Evolutionary conservation across 2,888 invertebrate species (phyloP).

Genomic region (Watsonalla binaria): DNA sequence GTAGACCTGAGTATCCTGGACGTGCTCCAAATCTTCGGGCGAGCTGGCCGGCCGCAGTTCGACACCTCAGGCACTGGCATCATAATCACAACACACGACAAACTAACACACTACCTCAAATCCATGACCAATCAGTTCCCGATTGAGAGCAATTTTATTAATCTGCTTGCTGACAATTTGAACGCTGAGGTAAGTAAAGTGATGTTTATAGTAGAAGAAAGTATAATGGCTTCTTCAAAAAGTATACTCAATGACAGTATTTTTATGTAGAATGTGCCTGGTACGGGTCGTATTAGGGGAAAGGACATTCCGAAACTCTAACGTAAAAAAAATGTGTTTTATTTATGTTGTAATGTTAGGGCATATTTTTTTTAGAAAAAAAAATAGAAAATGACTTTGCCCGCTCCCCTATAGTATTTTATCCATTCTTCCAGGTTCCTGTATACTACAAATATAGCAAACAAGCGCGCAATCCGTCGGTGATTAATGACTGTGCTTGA

Average conservation of each 20-base stretch:
- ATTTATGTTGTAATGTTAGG: background rate
- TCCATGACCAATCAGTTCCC: constrained; percentile 97
- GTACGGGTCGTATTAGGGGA: no score
- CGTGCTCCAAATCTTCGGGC: constrained; percentile 98
- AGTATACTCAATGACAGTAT: no score
- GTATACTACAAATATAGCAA: no score
- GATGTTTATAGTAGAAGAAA: no score
- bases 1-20: constrained; percentile 98
- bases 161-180: constrained; percentile 94
- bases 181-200: constrained; percentile 91
- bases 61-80: constrained; percentile 96
- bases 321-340: background rate
- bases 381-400: background rate
- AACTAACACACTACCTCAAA: constrained; percentile 94
- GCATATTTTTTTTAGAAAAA: background rate
- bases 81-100: constrained; percentile 95
- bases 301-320: no score
- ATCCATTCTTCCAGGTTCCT: no score
- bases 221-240: no score
- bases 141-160: constrained; percentile 98
- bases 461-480: no score
- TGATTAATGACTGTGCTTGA: no score
- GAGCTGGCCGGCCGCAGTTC: constrained; percentile 98
- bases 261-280: no score
- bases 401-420: background rate